These are phyloP conservation scores for Tupaia tana DNA, from an alignment of 2,113 vertebrate species.

Conservation along the genomic window DNA sequence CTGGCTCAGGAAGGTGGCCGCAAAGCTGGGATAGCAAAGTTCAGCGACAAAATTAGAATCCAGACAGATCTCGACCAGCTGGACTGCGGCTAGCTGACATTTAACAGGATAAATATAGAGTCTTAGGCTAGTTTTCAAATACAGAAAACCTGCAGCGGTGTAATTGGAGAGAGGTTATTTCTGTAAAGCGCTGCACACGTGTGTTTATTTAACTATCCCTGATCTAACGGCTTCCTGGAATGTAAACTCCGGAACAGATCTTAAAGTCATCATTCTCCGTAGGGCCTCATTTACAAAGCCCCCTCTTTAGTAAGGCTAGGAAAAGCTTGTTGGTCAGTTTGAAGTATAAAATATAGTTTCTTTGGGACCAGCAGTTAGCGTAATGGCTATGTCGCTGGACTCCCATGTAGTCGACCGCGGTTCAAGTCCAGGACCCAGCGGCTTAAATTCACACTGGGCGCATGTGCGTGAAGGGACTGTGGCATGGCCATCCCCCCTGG, in stretches of 20 bases:
- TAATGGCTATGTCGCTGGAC: too few species aligned
- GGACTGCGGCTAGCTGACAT: constrained; percentile 59
- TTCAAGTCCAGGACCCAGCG: too few species aligned
- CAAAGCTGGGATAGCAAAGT: constrained; percentile 20
- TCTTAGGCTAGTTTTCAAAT: constrained; percentile 51
- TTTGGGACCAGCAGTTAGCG: neutral
- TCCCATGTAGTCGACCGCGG: too few species aligned
- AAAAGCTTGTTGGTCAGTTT: neutral
- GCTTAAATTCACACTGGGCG: too few species aligned
- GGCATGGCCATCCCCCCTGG: too few species aligned
- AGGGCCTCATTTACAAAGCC: neutral
- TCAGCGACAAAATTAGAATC: constrained; percentile 64
- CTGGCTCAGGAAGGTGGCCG: constrained; percentile 14
- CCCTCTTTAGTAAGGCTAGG: neutral
- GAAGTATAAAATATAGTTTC: neutral
- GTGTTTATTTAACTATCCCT: neutral
- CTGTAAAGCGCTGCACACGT: neutral
- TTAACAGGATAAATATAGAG: constrained; percentile 72
- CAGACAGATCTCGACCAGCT: constrained; percentile 35
- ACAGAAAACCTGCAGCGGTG: neutral
- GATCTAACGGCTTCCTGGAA: neutral
- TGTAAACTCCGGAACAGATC: neutral
- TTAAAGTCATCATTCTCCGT: neutral
- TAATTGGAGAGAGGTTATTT: constrained; percentile 35
- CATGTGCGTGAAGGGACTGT: too few species aligned